Percentiles rank a stretch among this genome's conserved stretches.
Conservation (phyloP, 2,113 vertebrate genomes). For the Lichenostomus cassidix region DNA sequence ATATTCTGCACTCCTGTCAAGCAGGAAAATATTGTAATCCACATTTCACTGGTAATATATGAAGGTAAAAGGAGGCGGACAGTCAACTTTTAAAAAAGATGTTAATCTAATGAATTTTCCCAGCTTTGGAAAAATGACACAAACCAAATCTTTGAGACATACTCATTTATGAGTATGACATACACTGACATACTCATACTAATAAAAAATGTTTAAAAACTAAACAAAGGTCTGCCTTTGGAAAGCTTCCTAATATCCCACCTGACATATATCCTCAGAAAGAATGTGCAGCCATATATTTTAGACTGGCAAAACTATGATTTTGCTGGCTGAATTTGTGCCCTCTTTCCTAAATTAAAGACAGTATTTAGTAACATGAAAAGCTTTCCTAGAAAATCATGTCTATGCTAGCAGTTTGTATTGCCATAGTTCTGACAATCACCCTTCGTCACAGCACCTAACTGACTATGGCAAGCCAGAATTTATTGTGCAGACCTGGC, state of each 20-base stretch:
- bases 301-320: neutral
- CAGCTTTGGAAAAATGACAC: neutral
- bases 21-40: neutral
- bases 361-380: neutral
- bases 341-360: neutral
- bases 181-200: neutral
- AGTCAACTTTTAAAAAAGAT: conserved; percentile 3
- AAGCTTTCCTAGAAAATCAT: neutral
- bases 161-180: neutral
- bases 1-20: neutral
- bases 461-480: neutral
- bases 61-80: neutral
- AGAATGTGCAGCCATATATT: neutral
- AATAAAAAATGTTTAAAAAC: conserved; percentile 38
- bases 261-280: neutral
- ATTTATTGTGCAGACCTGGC: neutral
- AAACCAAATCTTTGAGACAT: neutral
- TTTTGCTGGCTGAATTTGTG: neutral
- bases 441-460: neutral
- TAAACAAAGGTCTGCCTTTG: neutral
- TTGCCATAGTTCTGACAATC: neutral
- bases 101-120: conserved; percentile 43
- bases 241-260: neutral
- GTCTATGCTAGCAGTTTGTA: neutral
- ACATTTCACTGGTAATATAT: conserved; percentile 25